A percentile compares a stretch with the other conserved stretches of the same genome.
Conservation (phyloP, 2,113 vertebrate genomes). For the Pelecanus crispus region DNA sequence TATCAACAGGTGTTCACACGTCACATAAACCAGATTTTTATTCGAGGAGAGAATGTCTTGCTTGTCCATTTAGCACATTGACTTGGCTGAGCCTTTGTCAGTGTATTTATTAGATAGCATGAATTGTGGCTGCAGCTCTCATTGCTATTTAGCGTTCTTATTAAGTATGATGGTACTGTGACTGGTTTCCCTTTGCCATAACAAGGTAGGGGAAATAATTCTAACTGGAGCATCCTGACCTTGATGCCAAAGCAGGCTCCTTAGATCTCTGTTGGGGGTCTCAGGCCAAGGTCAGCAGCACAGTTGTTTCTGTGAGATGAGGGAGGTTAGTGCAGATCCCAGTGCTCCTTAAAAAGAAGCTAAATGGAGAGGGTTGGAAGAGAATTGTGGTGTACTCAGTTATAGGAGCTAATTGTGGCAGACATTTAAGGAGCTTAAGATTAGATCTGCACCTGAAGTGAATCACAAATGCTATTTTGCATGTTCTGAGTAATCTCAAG, state of each 20-base stretch:
- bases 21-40: conserved; percentile 95
- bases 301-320: neutral
- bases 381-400: neutral
- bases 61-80: conserved; percentile 85
- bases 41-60: conserved; percentile 93
- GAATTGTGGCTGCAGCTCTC: conserved; percentile 47
- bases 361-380: neutral
- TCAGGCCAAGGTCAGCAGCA: neutral
- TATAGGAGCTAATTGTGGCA: neutral
- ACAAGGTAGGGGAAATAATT: neutral
- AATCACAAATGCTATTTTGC: neutral
- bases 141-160: conserved; percentile 23
- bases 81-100: conserved; percentile 29
- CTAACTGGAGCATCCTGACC: neutral
- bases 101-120: conserved; percentile 58
- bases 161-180: neutral
- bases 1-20: conserved; percentile 89
- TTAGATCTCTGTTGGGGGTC: neutral
- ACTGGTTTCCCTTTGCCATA: neutral
- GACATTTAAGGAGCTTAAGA: neutral
- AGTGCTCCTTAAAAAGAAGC: neutral
- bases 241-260: neutral
- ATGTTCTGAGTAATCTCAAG: neutral
- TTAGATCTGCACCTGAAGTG: neutral
- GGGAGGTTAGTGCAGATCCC: neutral